Conservation (phyloP, 2,888 invertebrate species). For the Drosophila fungiperda region DNA sequence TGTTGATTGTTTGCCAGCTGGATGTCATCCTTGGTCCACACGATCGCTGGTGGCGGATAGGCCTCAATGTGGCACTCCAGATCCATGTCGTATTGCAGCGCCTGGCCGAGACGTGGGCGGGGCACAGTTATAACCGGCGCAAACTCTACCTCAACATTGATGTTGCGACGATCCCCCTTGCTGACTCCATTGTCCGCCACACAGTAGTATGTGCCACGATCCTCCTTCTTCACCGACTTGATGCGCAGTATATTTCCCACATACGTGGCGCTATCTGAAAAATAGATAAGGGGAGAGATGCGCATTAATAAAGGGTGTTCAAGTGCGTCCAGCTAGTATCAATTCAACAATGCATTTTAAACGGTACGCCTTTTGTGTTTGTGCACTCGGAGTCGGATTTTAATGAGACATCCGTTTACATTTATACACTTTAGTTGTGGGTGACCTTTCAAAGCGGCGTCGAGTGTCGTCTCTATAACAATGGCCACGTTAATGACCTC, state of each 20-base stretch:
- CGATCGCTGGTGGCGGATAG: slow-evolving; percentile 96
- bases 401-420: slow-evolving; percentile 64
- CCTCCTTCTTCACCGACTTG: slow-evolving; percentile 92
- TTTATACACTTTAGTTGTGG: slow-evolving; percentile 39
- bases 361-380: slow-evolving; percentile 59
- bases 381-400: slow-evolving; percentile 64
- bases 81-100: slow-evolving; percentile 97
- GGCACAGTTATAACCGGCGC: slow-evolving; percentile 94
- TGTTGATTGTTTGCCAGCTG: slow-evolving; percentile 95
- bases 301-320: slow-evolving; percentile 38
- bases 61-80: slow-evolving; percentile 97
- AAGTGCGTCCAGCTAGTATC: slow-evolving; percentile 46
- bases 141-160: slow-evolving; percentile 96
- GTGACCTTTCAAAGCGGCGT: slow-evolving; percentile 64
- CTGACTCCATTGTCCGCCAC: slow-evolving; percentile 96
- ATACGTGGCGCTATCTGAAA: slow-evolving; percentile 85
- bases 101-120: slow-evolving; percentile 92
- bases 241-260: slow-evolving; percentile 94
- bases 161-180: slow-evolving; percentile 92
- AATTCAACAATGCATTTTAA: slow-evolving; percentile 57
- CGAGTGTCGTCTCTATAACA: slow-evolving; percentile 53
- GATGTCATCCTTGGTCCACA: slow-evolving; percentile 94
- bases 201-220: slow-evolving; percentile 96
- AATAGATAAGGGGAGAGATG: background rate
- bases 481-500: slow-evolving; percentile 81